phyloP scores from a whole-genome alignment of 23 tunicate species.

The Ascidia mentula region DNA sequence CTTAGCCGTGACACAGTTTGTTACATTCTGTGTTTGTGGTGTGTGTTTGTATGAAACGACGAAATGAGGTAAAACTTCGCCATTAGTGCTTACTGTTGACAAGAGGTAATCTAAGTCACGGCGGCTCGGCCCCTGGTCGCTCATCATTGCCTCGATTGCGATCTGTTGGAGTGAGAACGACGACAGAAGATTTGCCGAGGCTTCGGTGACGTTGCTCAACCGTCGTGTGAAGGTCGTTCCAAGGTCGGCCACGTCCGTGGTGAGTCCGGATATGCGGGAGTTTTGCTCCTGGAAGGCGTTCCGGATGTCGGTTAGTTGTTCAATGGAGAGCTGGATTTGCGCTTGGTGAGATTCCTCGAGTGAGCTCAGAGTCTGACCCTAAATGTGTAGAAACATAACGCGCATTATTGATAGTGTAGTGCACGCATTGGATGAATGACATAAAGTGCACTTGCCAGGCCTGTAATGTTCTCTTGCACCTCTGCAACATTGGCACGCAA shows the following conservation, averaged over 20 bases:
- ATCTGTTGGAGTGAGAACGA: background rate
- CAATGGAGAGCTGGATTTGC: background rate
- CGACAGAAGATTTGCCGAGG: background rate
- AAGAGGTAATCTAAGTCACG: background rate
- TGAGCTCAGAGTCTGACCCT: background rate
- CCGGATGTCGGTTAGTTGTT: background rate
- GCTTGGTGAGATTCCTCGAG: background rate
- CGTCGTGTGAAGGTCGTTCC: background rate
- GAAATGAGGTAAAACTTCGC: no score
- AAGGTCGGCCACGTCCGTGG: background rate
- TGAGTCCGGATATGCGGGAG: background rate
- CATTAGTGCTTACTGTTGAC: background rate
- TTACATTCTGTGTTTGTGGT: no score
- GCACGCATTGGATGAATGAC: no score
- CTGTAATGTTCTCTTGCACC: no score
- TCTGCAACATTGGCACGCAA: no score
- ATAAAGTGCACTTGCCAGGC: no score
- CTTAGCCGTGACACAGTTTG: no score
- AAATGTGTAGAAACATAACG: background rate
- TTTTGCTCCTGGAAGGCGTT: no score
- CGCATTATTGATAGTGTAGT: no score
- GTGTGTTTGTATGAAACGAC: no score
- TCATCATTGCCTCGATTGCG: background rate
- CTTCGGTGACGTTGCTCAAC: background rate
- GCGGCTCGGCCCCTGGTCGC: background rate